These are phyloP conservation scores for Liodrosophila aerea DNA, from an alignment of 2,888 invertebrate species.

Conservation along the genomic window DNA sequence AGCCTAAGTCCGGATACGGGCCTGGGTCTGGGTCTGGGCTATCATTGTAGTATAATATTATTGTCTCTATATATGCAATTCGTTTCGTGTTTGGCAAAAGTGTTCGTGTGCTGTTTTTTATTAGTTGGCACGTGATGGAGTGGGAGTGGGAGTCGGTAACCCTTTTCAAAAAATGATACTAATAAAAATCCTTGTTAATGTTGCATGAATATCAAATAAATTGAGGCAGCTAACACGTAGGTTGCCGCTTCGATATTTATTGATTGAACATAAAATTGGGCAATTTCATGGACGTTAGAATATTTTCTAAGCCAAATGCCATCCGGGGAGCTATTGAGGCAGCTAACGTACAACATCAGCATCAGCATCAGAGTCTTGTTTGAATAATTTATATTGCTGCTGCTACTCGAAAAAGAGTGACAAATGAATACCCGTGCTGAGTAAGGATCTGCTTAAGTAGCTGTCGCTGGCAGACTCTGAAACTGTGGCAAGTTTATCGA, in stretches of 20 bases:
- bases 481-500: conserved; percentile 40
- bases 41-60: conserved; percentile 5
- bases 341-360: conserved; percentile 1
- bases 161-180: conserved; percentile 78
- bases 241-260: conserved; percentile 53
- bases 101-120: conserved; percentile 27
- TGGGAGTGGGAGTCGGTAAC: conserved; percentile 38
- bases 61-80: conserved; percentile 24
- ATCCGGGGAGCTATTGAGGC: conserved; percentile 38
- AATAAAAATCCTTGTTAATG: conserved; percentile 78
- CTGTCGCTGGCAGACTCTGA: conserved; percentile 44
- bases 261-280: conserved; percentile 77
- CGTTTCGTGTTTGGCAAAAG: conserved; percentile 4
- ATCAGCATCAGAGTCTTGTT: conserved; percentile 34
- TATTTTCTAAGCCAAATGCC: conserved; percentile 47
- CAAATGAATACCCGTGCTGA: conserved; percentile 56
- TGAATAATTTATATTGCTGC: conserved; percentile 66
- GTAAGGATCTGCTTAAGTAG: conserved; percentile 55
- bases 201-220: conserved; percentile 77
- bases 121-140: conserved; percentile 54
- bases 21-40: not conserved
- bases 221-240: conserved; percentile 69
- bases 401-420: conserved; percentile 46
- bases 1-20: conserved; percentile 19
- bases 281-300: conserved; percentile 68